Percentiles rank a stretch among this genome's conserved stretches.
Conservation (phyloP, 2,113 vertebrate species). For the Barnardius zonarius region DNA sequence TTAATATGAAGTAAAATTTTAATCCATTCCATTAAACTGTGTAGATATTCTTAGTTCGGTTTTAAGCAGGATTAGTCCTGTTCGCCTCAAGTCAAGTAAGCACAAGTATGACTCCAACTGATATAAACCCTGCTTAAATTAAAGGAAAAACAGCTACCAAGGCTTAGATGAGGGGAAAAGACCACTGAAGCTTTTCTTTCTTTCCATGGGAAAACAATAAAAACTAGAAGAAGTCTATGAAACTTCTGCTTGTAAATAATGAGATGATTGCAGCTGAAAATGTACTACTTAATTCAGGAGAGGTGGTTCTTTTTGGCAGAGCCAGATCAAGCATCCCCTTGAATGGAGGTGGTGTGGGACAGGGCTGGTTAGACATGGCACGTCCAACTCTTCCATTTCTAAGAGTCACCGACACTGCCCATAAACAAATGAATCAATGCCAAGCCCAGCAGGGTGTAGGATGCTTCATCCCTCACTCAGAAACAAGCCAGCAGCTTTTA, state of each 20-base stretch:
- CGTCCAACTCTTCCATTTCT: neutral
- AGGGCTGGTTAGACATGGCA: neutral
- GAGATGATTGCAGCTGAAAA: neutral
- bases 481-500: neutral
- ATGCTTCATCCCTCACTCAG: neutral
- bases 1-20: conserved; percentile 52
- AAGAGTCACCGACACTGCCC: neutral
- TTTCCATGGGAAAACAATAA: conserved; percentile 28
- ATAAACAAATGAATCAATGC: neutral
- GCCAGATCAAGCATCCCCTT: neutral
- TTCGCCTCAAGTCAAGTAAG: conserved; percentile 50
- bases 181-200: neutral
- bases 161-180: neutral
- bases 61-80: conserved; percentile 44
- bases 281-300: neutral
- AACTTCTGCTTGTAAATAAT: neutral
- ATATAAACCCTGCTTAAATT: conserved; percentile 23
- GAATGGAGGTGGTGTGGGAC: neutral
- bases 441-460: neutral
- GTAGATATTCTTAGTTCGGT: conserved; percentile 32
- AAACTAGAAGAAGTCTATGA: neutral
- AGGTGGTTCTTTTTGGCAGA: neutral
- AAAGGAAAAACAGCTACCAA: neutral
- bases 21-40: conserved; percentile 50
- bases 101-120: conserved; percentile 12